phyloP scores from a whole-genome alignment of 2,797 vertebrate species.

The Meriones psammophilus region DNA sequence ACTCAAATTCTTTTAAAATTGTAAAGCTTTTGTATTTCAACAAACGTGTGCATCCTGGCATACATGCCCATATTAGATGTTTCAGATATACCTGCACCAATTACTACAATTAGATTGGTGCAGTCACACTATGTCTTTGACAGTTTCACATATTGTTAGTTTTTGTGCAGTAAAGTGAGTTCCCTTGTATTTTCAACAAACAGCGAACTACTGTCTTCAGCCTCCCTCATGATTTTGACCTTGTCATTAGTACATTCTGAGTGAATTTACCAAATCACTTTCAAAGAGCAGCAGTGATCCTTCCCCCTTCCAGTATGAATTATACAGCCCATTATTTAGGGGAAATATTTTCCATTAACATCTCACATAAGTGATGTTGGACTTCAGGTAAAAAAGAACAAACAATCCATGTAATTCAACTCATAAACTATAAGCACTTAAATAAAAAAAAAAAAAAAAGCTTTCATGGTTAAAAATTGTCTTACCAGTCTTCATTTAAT shows the following conservation, averaged over 20 bases:
- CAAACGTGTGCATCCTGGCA: neutral
- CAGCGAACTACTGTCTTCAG: constrained; percentile 65
- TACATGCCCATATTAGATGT: neutral
- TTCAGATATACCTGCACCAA: constrained; percentile 51
- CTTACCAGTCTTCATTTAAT: neutral
- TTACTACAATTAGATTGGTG: constrained; percentile 59
- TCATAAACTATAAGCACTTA: neutral
- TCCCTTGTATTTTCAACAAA: constrained; percentile 67
- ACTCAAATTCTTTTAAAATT: neutral
- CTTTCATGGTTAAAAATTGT: neutral
- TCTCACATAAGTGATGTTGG: neutral
- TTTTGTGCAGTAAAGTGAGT: constrained; percentile 67
- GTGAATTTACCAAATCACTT: neutral
- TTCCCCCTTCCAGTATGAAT: neutral
- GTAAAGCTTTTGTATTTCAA: constrained; percentile 17
- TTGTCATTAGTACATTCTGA: constrained; percentile 53
- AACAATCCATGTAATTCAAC: neutral
- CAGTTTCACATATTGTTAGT: constrained; percentile 30
- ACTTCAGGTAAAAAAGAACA: neutral
- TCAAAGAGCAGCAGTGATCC: neutral
- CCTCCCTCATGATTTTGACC: constrained; percentile 57
- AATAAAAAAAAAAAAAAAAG: neutral
- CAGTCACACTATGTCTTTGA: constrained; percentile 27
- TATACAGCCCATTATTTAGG: neutral
- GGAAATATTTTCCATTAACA: neutral